Conservation (phyloP, 2,797 vertebrate genomes). For the Catharus ustulatus region DNA sequence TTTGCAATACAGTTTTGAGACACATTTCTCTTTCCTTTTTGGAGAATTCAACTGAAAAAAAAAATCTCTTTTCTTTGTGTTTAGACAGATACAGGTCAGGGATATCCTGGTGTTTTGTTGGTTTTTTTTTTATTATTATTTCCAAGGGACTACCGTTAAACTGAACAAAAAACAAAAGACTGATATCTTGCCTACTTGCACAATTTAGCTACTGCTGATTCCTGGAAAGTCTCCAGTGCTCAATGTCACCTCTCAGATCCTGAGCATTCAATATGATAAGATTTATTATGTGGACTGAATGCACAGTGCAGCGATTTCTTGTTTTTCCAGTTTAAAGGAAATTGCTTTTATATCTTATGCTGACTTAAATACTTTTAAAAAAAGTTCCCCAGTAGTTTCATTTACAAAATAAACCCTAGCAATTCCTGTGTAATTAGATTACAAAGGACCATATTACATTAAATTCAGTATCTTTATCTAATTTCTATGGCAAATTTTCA, state of each 20-base stretch:
- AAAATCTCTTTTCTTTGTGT: neutral
- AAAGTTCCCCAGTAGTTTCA: neutral
- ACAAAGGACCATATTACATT: neutral
- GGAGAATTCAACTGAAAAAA: neutral
- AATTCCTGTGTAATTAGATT: constrained; percentile 1
- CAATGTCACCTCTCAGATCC: constrained; percentile 4
- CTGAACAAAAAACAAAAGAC: constrained; percentile 17
- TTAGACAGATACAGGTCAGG: neutral
- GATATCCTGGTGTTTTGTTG: neutral
- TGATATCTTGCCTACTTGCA: neutral
- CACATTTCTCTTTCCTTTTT: neutral
- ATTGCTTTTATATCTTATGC: constrained; percentile 1
- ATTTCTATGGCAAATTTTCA: neutral
- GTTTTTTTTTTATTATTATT: neutral
- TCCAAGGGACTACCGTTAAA: neutral
- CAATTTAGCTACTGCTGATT: constrained; percentile 12
- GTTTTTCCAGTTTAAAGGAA: constrained; percentile 28
- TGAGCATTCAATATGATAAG: neutral
- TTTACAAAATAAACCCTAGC: neutral
- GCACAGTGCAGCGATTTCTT: neutral
- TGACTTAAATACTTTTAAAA: neutral
- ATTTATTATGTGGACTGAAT: constrained; percentile 23
- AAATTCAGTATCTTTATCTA: neutral
- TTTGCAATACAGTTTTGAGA: neutral
- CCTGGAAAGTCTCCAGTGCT: constrained; percentile 21